Conservation (phyloP, 2,113 vertebrate genomes). For the Caranx melampygus region DNA sequence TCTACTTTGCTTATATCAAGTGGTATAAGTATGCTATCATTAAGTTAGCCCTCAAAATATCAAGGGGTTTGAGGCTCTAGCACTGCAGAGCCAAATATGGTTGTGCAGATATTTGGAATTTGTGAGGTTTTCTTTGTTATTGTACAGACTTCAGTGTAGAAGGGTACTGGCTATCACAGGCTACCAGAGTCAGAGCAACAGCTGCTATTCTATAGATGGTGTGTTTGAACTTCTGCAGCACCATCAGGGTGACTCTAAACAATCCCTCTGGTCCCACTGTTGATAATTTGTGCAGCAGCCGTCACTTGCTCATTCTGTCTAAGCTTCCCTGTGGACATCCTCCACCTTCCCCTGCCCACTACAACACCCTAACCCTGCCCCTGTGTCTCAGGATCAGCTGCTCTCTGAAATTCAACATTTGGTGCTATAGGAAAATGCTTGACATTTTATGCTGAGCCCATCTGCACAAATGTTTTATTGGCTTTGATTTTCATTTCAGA, state of each 20-base stretch:
- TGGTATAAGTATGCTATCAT: constrained; percentile 34
- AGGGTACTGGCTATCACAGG: constrained; percentile 4
- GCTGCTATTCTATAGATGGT: constrained; percentile 30
- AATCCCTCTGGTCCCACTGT: constrained; percentile 35
- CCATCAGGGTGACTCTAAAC: not conserved
- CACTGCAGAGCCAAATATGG: constrained; percentile 59
- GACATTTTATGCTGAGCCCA: constrained; percentile 9
- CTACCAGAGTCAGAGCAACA: constrained; percentile 27
- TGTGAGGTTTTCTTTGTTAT: constrained; percentile 31
- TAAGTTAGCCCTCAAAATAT: constrained; percentile 32
- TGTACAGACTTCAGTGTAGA: constrained; percentile 10
- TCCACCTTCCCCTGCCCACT: constrained; percentile 15
- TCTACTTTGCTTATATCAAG: constrained; percentile 50
- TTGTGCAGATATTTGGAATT: constrained; percentile 28
- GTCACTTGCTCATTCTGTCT: not conserved
- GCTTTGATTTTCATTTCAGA: not conserved
- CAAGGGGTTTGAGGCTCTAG: not conserved
- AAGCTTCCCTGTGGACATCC: constrained; percentile 14
- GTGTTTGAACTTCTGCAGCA: constrained; percentile 37
- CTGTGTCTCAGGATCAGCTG: constrained; percentile 47
- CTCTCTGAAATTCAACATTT: constrained; percentile 47
- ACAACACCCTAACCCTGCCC: not conserved
- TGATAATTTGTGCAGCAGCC: constrained; percentile 10
- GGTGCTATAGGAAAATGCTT: constrained; percentile 48
- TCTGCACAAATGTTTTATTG: not conserved